phyloP scores from a whole-genome alignment of 2,888 invertebrate species.

The Cosmorhoe ocellata region DNA sequence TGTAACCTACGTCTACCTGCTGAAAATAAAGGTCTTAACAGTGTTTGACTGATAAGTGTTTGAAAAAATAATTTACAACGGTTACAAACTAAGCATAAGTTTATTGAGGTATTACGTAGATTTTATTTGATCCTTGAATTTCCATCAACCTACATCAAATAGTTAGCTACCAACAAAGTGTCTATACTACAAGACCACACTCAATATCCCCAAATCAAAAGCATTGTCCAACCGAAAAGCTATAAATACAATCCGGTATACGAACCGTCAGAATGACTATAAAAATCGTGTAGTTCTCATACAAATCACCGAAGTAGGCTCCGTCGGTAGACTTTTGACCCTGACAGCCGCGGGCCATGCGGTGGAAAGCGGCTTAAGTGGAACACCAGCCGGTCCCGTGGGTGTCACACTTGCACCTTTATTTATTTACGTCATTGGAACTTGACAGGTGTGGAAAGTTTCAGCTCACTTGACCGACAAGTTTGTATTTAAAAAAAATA shows the following conservation, averaged over 20 bases:
- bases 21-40: too few relatives aligned
- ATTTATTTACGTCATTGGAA: slow-evolving; percentile 8
- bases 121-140: too few relatives aligned
- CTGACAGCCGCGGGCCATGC: slow-evolving; percentile 28
- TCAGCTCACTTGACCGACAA: too few relatives aligned
- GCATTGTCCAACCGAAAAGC: slow-evolving; percentile 2
- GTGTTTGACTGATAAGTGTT: too few relatives aligned
- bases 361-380: slow-evolving; percentile 25
- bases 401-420: slow-evolving; percentile 21
- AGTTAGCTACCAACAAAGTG: too few relatives aligned
- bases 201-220: slow-evolving; percentile 10
- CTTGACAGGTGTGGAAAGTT: too few relatives aligned
- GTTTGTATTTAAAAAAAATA: too few relatives aligned
- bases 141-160: too few relatives aligned
- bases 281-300: slow-evolving; percentile 25
- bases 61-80: too few relatives aligned
- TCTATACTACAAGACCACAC: slow-evolving; percentile 1
- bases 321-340: slow-evolving; percentile 42
- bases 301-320: slow-evolving; percentile 38
- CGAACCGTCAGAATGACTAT: slow-evolving; percentile 12
- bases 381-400: slow-evolving; percentile 22
- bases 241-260: slow-evolving; percentile 5
- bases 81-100: too few relatives aligned
- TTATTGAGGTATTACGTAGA: too few relatives aligned
- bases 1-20: too few relatives aligned